These are phyloP conservation scores for Chaenogobius annularis DNA, from an alignment of 2,113 vertebrate genomes.

Conservation along the genomic window DNA sequence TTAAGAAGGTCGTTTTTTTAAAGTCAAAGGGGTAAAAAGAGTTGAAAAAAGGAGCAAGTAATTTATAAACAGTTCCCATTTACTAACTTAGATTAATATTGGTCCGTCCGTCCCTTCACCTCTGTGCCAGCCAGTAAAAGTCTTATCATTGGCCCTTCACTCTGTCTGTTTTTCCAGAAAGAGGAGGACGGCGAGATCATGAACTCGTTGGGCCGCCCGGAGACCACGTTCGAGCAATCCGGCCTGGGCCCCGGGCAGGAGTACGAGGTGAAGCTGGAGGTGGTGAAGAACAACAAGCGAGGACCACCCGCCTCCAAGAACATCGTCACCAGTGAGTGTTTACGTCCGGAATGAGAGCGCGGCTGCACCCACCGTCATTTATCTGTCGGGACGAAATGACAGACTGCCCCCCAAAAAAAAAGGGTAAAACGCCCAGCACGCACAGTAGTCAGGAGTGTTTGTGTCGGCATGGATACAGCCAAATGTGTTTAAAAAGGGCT, in stretches of 20 bases:
- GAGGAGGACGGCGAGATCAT: conserved; percentile 91
- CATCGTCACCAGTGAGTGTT: conserved; percentile 88
- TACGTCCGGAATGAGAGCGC: conserved; percentile 19
- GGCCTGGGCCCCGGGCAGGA: conserved; percentile 93
- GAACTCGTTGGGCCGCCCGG: conserved; percentile 85
- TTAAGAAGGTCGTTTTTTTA: no score
- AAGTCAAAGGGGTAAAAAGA: no score
- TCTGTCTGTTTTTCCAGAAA: conserved; percentile 82
- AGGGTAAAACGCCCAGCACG: not conserved
- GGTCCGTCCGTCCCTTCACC: not conserved
- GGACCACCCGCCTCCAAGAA: conserved; percentile 87
- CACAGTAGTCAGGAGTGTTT: no score
- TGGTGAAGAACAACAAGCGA: conserved; percentile 92
- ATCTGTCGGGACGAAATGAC: not conserved
- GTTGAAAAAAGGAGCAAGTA: no score
- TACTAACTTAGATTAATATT: not conserved
- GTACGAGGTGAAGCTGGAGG: conserved; percentile 93
- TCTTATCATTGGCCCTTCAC: conserved; percentile 44
- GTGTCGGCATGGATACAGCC: no score
- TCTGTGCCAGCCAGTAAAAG: conserved; percentile 13
- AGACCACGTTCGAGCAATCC: conserved; percentile 90
- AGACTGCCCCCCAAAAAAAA: not conserved
- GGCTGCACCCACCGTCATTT: not conserved
- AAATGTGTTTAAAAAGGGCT: no score
- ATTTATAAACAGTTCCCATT: no score